phyloP scores from a whole-genome alignment of 2,888 invertebrate species.

The Brenthis hecate region DNA sequence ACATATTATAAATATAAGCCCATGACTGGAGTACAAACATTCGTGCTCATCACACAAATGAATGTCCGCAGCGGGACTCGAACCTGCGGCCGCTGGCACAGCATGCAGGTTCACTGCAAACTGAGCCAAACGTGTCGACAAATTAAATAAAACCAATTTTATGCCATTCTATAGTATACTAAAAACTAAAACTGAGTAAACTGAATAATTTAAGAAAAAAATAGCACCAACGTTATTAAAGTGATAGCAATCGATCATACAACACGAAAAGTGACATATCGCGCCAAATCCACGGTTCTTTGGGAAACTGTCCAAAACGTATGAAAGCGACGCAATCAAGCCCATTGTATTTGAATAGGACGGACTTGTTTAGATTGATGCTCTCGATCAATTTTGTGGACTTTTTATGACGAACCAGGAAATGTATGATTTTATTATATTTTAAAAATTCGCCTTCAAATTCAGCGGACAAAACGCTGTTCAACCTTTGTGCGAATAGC shows the following conservation, averaged over 20 bases:
- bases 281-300: constrained; percentile 58
- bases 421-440: constrained; percentile 42
- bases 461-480: background rate
- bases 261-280: constrained; percentile 59
- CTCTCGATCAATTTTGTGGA: constrained; percentile 63
- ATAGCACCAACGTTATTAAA: constrained; percentile 1
- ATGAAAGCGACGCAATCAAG: constrained; percentile 64
- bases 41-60: no score
- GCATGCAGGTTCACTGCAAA: no score
- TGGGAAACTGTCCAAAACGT: constrained; percentile 53
- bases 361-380: constrained; percentile 71
- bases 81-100: no score
- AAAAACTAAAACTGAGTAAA: no score
- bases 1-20: no score
- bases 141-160: no score
- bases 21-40: no score
- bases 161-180: no score
- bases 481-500: constrained; percentile 3
- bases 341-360: constrained; percentile 58
- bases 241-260: constrained; percentile 58
- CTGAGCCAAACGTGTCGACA: no score
- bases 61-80: no score
- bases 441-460: constrained; percentile 40
- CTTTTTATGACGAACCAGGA: constrained; percentile 53
- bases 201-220: background rate